phyloP scores from a whole-genome alignment of 1,140 invertebrate genomes.

The Epicauta chinensis region DNA sequence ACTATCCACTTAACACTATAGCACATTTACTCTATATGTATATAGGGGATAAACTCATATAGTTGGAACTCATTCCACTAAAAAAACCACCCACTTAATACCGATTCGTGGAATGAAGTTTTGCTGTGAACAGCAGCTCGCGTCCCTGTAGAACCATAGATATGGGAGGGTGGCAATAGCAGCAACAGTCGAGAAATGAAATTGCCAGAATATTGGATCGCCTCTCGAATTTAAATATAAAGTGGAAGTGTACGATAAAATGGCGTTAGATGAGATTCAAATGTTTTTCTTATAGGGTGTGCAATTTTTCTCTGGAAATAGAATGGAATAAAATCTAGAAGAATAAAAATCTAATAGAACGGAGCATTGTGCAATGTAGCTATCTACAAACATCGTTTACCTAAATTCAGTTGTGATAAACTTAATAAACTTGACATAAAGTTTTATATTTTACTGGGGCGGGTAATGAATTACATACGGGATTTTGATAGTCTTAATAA shows the following conservation, averaged over 20 bases:
- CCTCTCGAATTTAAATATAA: constrained; percentile 25
- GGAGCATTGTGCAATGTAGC: background rate
- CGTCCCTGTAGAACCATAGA: background rate
- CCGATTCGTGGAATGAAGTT: background rate
- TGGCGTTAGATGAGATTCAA: constrained; percentile 5
- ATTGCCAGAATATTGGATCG: constrained; percentile 21
- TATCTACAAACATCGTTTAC: background rate
- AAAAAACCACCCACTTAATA: background rate
- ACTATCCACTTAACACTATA: background rate
- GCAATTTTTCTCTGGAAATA: background rate
- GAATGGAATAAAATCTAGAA: background rate
- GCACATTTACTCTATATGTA: too few relatives aligned
- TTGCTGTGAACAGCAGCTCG: background rate
- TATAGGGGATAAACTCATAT: too few relatives aligned
- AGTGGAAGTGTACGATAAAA: constrained; percentile 9
- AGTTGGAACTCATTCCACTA: background rate
- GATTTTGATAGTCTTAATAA: background rate
- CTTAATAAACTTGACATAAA: background rate
- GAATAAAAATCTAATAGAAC: background rate
- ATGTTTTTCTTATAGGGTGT: background rate
- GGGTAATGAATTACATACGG: too few relatives aligned
- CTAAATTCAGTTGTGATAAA: background rate
- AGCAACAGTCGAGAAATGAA: constrained; percentile 12
- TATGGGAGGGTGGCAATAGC: background rate
- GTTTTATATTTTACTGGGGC: too few relatives aligned